These are phyloP conservation scores for Biston stratarius DNA, from an alignment of 2,888 invertebrate genomes.

Conservation along the genomic window DNA sequence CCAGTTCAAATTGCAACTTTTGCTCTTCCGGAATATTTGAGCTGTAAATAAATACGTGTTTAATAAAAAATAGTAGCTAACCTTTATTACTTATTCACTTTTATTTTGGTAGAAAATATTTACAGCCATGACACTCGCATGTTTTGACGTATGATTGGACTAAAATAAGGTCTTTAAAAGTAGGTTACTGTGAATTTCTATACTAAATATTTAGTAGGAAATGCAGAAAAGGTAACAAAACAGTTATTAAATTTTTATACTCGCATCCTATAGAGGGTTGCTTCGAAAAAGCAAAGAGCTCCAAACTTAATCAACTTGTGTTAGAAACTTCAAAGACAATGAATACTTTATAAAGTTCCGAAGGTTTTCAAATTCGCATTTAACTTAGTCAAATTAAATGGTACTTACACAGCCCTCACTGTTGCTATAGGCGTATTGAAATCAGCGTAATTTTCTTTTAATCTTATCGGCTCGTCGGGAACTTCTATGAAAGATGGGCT, in stretches of 20 bases:
- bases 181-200: not conserved
- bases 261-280: conserved; percentile 29
- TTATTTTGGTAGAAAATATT: not conserved
- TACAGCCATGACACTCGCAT: not conserved
- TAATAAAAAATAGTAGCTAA: not conserved
- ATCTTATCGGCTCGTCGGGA: conserved; percentile 87
- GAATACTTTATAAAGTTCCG: conserved; percentile 40
- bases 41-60: conserved; percentile 63
- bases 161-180: not conserved
- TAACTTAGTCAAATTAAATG: conserved; percentile 46
- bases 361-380: conserved; percentile 48
- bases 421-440: conserved; percentile 90
- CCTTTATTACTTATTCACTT: not conserved
- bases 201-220: conserved; percentile 4
- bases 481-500: conserved; percentile 90
- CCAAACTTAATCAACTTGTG: conserved; percentile 38
- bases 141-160: not conserved
- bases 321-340: conserved; percentile 41
- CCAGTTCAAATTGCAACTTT: conserved; percentile 92
- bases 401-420: conserved; percentile 89
- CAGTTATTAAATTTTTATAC: conserved; percentile 40
- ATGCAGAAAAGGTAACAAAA: not conserved
- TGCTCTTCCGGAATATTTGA: conserved; percentile 92
- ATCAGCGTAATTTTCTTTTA: conserved; percentile 91
- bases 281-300: conserved; percentile 26